phyloP scores from a whole-genome alignment of 2,888 invertebrate species.

The Dryobotodes eremita region DNA sequence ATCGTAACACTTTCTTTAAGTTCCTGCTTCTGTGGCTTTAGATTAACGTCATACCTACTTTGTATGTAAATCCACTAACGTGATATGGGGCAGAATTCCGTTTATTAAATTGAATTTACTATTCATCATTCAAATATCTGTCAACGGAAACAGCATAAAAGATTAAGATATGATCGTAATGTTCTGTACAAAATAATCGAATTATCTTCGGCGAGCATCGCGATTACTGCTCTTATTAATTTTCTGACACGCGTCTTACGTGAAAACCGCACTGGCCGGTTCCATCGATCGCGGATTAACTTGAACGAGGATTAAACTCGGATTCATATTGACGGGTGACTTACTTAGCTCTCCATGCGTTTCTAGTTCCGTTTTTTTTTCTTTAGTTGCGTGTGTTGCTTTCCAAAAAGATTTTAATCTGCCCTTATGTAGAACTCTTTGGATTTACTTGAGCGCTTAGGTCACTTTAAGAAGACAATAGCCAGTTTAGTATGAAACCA shows the following conservation, averaged over 20 bases:
- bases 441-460: not conserved
- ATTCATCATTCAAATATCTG: not conserved
- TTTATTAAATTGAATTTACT: not conserved
- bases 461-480: not conserved
- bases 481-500: not conserved
- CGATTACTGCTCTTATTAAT: constrained; percentile 43
- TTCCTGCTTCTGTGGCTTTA: not conserved
- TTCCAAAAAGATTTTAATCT: constrained; percentile 33
- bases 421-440: constrained; percentile 10
- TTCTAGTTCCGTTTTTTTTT: not conserved
- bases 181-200: constrained; percentile 35
- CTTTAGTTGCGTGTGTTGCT: not conserved
- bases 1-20: too few species aligned
- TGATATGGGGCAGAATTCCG: not conserved
- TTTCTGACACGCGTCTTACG: constrained; percentile 46
- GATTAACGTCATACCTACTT: not conserved
- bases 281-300: constrained; percentile 49
- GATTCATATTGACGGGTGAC: constrained; percentile 43
- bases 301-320: constrained; percentile 36
- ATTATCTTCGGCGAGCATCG: constrained; percentile 40
- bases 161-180: constrained; percentile 16
- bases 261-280: constrained; percentile 46
- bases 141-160: constrained; percentile 13
- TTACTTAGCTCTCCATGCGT: constrained; percentile 3
- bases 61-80: not conserved